Base-by-base conservation (phyloP, 35 echinoderm and acorn worm species). In the Chiridota heheva region DNA sequence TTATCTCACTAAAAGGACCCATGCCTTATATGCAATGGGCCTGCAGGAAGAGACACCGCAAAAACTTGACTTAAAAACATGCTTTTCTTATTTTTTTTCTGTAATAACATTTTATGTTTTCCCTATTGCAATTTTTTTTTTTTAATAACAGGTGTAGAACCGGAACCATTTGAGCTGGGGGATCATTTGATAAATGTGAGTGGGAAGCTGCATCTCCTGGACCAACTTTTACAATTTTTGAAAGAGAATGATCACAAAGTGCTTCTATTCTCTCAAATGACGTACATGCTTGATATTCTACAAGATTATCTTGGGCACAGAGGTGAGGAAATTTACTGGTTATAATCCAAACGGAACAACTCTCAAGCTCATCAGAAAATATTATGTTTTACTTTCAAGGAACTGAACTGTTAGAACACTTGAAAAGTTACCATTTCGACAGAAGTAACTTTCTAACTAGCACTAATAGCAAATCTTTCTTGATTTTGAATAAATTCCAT, bases 81-180 rank as follows among this genome's bases (percentile, higher is more conserved):
- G n/a, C n/a, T n/a, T n/a, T n/a, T n/a, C n/a, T n/a, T n/a, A n/a
- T n/a, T n/a, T n/a, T n/a, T n/a, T n/a, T n/a, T n/a, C n/a, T n/a
- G n/a, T n/a, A n/a, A n/a, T n/a, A n/a, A n/a, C n/a, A n/a, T n/a
- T n/a, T n/a, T n/a, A n/a, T n/a, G n/a, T n/a, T n/a, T n/a, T n/a
- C n/a, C n/a, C n/a, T n/a, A n/a, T n/a, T n/a, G n/a, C n/a, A n/a
- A n/a, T n/a, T n/a, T n/a, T n/a, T n/a, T n/a, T n/a, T n/a, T n/a
- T n/a, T n/a, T n/a, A n/a, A n/a, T n/a, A n/a, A 39, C 36, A 97
- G 94, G 94, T 30, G 88, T 91, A 65, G 94, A 97, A 67, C 94
- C 94, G 43, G 94, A 97, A 65, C 94, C 94, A 8, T 97, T 97
- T 76, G 84, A 97, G 72, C 84, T 97, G 2, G 94, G 94, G 1